Evolutionary conservation across 2,113 vertebrate species (phyloP), one percentile per base, ranked within the genome.

Genomic region (Albula glossodonta): DNA sequence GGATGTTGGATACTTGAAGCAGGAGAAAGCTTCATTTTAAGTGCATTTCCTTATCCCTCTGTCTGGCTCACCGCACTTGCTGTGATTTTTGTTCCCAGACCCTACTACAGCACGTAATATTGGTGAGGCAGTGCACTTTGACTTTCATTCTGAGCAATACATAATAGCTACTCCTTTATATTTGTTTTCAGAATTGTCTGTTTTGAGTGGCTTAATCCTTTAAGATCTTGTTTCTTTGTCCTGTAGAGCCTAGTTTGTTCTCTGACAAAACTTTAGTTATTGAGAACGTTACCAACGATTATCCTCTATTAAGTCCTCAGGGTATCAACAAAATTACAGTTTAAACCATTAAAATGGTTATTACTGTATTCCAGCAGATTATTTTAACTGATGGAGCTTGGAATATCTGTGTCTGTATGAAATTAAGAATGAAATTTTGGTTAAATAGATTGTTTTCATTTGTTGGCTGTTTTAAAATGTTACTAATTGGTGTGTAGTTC

Each of bases 151-250:
- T 80, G 56, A 31, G 57, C 80, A 70, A n/a, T n/a, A n/a, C n/a
- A 86, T 86, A 53, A 80, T 49, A 85, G 84, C 15, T 31, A 60
- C 60, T 85, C 8, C 41, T 80, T 13, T 80, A 6, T 56, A 48
- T 56, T 60, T 3, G 85, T 84, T 49, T 85, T 80, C 50, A 51
- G 82, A 87, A 88, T 88, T 82, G 70, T 80, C 57, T 66, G 6
- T 9, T 51, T 84, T 85, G 81, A 81, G 86, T 83, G 60, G 80
- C 84, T 85, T 31, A 19, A 19, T 63, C 6, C 60, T 63, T 63
- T 13, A 19, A 63, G 17, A 4, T 83, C 74, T 89, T 83, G 48
- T 90, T 70, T 53, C 63, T 51, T 66, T 81, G 82, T 22, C 84
- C 77, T 11, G 2, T 52, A 15, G 51, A 60, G 50, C 66, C 15